Conservation (phyloP, 1,140 invertebrate genomes). For the Saxidomus purpurata region DNA sequence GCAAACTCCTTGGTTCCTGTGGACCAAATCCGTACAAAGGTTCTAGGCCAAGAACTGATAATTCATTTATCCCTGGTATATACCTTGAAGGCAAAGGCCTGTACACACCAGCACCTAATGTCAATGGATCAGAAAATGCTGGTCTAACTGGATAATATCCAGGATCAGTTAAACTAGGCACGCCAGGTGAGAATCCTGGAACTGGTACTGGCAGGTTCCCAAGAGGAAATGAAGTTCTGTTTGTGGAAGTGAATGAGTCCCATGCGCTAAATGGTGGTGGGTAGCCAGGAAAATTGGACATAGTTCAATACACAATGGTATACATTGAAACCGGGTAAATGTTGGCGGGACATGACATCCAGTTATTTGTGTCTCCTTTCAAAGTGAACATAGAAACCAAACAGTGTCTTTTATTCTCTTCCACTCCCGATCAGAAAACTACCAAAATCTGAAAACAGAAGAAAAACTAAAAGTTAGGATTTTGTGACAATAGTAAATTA, state of each 20-base stretch:
- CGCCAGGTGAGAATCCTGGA: slow-evolving; percentile 13
- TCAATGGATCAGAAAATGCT: slow-evolving; percentile 38
- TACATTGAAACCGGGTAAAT: slow-evolving; percentile 54
- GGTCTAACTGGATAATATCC: slow-evolving; percentile 43
- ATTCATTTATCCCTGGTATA: slow-evolving; percentile 29
- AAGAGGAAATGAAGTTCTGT: slow-evolving; percentile 50
- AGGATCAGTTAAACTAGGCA: slow-evolving; percentile 36
- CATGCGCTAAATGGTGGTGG: slow-evolving; percentile 63
- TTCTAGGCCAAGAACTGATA: slow-evolving; percentile 46
- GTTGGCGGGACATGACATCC: slow-evolving; percentile 65
- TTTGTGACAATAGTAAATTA: too few relatives aligned
- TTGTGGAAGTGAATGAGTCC: slow-evolving; percentile 43
- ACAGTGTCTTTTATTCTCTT: slow-evolving; percentile 1
- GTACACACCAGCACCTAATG: slow-evolving; percentile 12
- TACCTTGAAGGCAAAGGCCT: slow-evolving; percentile 58
- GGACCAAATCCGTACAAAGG: slow-evolving; percentile 61
- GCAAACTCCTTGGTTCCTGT: slow-evolving; percentile 57
- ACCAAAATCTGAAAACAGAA: slow-evolving; percentile 4
- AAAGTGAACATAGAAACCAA: slow-evolving; percentile 54
- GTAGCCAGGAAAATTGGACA: slow-evolving; percentile 65
- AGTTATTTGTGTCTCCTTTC: slow-evolving; percentile 38
- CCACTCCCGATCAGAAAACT: neutral
- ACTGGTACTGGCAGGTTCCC: slow-evolving; percentile 39
- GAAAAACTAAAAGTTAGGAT: too few relatives aligned
- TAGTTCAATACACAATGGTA: slow-evolving; percentile 63